Evolutionary conservation across 2,888 invertebrate genomes (phyloP).

Genomic region (Ischnura elegans): DNA sequence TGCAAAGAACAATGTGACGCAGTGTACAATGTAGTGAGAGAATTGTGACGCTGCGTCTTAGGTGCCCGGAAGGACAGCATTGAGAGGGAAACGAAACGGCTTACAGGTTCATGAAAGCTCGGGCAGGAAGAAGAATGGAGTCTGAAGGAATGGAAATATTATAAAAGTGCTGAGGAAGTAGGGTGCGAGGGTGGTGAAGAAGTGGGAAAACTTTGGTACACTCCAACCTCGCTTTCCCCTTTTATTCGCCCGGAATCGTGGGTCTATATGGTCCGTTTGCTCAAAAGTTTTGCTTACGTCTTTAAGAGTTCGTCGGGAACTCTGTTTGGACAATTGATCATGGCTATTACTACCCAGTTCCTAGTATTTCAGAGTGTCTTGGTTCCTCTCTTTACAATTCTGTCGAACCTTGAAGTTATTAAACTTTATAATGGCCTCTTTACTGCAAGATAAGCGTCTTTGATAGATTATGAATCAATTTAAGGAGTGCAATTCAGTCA

Average conservation of each 20-base stretch:
- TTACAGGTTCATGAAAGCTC: not conserved
- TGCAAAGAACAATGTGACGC: too few species aligned
- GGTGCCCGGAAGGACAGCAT: not conserved
- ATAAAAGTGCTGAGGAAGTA: not conserved
- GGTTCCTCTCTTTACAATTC: not conserved
- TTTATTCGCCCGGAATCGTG: not conserved
- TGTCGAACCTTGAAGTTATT: slow-evolving; percentile 2
- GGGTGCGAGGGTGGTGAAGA: not conserved
- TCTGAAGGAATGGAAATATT: not conserved
- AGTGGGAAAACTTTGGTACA: not conserved
- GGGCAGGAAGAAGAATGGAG: not conserved
- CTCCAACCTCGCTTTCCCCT: not conserved
- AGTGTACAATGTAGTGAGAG: too few species aligned
- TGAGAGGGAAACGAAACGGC: not conserved
- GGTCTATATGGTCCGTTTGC: slow-evolving; percentile 21
- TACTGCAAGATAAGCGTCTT: not conserved
- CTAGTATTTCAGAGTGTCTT: not conserved
- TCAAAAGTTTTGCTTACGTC: slow-evolving; percentile 25
- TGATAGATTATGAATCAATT: not conserved
- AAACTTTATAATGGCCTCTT: slow-evolving; percentile 39
- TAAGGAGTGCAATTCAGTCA: not conserved
- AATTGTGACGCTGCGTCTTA: not conserved
- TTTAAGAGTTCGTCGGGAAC: not conserved
- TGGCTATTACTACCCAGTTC: not conserved
- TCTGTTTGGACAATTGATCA: slow-evolving; percentile 41